Conservation (phyloP, 2,113 vertebrate genomes). For the Corythaeola cristata region DNA sequence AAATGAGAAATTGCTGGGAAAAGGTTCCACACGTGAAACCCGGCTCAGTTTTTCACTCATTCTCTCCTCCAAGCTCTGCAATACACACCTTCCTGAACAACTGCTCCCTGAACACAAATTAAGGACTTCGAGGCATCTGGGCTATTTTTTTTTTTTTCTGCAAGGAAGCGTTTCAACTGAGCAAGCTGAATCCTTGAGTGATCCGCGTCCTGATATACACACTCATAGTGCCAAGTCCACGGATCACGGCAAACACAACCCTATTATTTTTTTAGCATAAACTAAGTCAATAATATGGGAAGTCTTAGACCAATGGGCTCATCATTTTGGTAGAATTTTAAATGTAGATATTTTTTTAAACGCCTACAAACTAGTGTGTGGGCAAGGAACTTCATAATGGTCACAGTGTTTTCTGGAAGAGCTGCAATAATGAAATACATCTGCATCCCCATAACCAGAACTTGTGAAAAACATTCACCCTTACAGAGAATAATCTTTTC, state of each 20-base stretch:
- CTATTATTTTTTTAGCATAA: neutral
- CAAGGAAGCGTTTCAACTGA: neutral
- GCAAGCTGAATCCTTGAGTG: neutral
- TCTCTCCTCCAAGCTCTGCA: neutral
- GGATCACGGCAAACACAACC: neutral
- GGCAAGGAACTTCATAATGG: neutral
- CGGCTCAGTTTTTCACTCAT: neutral
- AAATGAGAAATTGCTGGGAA: neutral
- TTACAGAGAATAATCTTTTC: neutral
- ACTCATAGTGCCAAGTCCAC: neutral
- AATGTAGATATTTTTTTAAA: neutral
- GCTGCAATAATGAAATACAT: neutral
- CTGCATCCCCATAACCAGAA: neutral
- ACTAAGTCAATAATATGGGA: neutral
- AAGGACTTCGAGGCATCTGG: neutral
- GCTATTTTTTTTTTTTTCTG: neutral
- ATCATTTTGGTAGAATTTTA: neutral
- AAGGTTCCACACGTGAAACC: neutral
- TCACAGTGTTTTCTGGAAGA: neutral
- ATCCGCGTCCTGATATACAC: neutral
- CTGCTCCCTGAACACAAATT: neutral
- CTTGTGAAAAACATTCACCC: neutral
- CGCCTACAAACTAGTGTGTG: neutral
- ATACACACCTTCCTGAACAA: neutral
- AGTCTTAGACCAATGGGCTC: neutral